These are phyloP conservation scores for Zoanthus sansibaricus DNA, from an alignment of 92 coral and sea anemone genomes.

Conservation along the genomic window DNA sequence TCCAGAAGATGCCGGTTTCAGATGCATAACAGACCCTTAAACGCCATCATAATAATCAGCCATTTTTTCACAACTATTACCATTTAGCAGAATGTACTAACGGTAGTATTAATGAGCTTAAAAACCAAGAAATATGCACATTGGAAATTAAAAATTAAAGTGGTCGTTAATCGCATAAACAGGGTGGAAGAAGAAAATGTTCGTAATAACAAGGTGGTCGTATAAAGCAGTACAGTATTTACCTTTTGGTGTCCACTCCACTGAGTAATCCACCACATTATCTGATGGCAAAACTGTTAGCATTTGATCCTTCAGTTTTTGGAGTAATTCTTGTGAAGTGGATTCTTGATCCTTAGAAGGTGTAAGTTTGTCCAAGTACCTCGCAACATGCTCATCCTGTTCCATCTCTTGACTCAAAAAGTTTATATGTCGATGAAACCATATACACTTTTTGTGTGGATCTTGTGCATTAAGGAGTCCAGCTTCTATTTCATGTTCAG, in stretches of 20 bases:
- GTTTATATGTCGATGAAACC: constrained; percentile 79
- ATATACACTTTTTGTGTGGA: constrained; percentile 69
- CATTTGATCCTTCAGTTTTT: constrained; percentile 63
- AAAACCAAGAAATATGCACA: no score
- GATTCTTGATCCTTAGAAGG: constrained; percentile 20
- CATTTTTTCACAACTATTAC: no score
- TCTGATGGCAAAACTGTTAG: constrained; percentile 43
- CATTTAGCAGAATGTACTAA: no score
- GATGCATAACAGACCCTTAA: no score
- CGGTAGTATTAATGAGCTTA: no score
- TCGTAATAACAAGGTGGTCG: no score
- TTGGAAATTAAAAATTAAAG: no score
- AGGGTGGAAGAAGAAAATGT: no score
- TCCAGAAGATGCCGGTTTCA: no score
- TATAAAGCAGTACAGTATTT: neutral
- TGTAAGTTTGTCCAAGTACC: constrained; percentile 44
- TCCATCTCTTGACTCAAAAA: constrained; percentile 31
- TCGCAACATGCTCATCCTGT: constrained; percentile 36
- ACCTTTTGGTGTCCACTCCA: constrained; percentile 80
- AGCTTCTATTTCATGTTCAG: constrained; percentile 74
- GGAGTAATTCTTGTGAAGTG: constrained; percentile 44
- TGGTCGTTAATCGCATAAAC: no score
- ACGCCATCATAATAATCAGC: no score
- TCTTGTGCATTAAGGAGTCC: constrained; percentile 67
- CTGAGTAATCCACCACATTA: constrained; percentile 60